Evolutionary conservation across 2,113 vertebrate species (phyloP).

Genomic region (Phycodurus eques): DNA sequence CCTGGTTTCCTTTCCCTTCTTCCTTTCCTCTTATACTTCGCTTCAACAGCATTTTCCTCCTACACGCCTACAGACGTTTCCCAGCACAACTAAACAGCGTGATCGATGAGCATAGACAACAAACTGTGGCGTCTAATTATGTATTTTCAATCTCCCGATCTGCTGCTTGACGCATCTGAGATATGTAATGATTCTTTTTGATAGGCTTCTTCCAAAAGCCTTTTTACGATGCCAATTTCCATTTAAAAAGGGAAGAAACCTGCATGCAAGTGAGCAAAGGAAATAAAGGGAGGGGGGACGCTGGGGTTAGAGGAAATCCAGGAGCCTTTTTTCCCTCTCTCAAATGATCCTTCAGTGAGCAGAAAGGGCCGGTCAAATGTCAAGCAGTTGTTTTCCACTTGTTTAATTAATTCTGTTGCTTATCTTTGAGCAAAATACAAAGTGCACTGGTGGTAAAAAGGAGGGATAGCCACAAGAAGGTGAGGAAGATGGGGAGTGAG

Average conservation of each 20-base stretch:
- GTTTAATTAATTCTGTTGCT: constrained; percentile 72
- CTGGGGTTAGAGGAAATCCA: constrained; percentile 19
- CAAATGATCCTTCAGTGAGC: constrained; percentile 41
- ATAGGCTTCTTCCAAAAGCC: constrained; percentile 44
- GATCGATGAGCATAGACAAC: constrained; percentile 55
- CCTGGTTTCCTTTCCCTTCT: not conserved
- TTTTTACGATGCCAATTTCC: constrained; percentile 54
- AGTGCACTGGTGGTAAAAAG: constrained; percentile 49
- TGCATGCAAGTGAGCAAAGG: constrained; percentile 34
- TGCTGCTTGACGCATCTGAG: constrained; percentile 33
- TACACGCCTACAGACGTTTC: constrained; percentile 7
- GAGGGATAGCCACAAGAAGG: constrained; percentile 22
- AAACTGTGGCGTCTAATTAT: constrained; percentile 57
- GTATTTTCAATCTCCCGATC: constrained; percentile 60
- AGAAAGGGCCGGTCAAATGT: constrained; percentile 61
- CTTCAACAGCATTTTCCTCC: not conserved
- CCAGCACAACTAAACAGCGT: constrained; percentile 41
- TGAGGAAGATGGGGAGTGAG: constrained; percentile 20
- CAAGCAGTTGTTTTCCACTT: constrained; percentile 64
- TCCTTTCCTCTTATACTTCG: constrained; percentile 1
- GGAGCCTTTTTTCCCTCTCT: constrained; percentile 43
- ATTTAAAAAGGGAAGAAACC: constrained; percentile 59
- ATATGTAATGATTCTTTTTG: constrained; percentile 55
- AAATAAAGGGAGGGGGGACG: constrained; percentile 17
- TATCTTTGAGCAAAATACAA: constrained; percentile 63